Base-by-base conservation (phyloP, 1,140 invertebrate species). In the Caerostris darwini region DNA sequence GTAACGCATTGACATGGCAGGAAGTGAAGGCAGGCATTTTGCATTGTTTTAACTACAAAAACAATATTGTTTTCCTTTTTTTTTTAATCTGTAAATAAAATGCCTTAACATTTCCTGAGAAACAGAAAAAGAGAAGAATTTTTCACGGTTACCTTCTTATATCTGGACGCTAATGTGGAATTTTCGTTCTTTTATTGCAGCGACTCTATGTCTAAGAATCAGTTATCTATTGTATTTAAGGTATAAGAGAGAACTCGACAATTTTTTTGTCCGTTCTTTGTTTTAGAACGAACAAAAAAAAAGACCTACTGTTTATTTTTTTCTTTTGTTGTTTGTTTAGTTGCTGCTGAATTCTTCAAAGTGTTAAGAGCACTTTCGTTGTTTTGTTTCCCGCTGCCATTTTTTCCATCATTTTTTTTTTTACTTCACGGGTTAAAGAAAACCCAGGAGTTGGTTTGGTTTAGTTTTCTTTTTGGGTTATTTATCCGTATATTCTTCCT, bases 181-280 rank as follows among this genome's bases (percentile, higher is more conserved):
- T 14, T 50, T 34, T 77, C 50, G 0, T 34, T 34, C 34, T 34
- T 34, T 71, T 87, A 64, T 50, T 57, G 34, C 50, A 8, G 53
- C 59, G 57, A 54, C 54, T 58, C 53, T 34, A 50, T 7, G 71
- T 50, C 71, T 50, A 77, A 77, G 71, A 77, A 77, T 58, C 56
- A 83, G 82, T 83, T 83, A 83, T 83, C 82, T 83, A 57, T 83
- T 83, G 82, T 83, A 53, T 83, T 83, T 83, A n/a, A 14, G 17
- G 71, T 50, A 50, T 50, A 50, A 77, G 69, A 77, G 71, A 77
- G 50, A 77, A 77, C 34, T 14, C 34, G 34, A 50, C 71, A 34
- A 50, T 77, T 77, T 77, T 77, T 77, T 19, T 50, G 14, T 7
- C 5, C 53, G 34, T 64, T 64, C 12, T 64, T 64, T 10, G 0